Conservation (phyloP, 2,888 invertebrate genomes). For the Cerastis rubricosa region DNA sequence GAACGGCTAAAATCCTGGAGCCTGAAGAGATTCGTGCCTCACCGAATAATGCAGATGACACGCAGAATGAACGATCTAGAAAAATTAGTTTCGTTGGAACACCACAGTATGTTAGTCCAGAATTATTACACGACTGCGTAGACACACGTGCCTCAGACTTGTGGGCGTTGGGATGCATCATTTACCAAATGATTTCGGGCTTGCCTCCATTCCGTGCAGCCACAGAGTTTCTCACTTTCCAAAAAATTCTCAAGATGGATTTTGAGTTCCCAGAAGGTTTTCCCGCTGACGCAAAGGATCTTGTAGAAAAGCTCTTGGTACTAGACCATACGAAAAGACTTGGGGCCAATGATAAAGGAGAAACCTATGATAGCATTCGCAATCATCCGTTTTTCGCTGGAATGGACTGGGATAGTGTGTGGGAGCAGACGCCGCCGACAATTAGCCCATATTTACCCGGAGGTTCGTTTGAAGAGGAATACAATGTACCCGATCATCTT, state of each 20-base stretch:
- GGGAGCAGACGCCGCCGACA: constrained; percentile 94
- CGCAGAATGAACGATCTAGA: constrained; percentile 89
- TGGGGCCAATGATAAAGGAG: constrained; percentile 94
- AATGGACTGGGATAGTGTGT: constrained; percentile 95
- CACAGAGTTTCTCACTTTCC: constrained; percentile 98
- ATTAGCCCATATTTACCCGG: constrained; percentile 96
- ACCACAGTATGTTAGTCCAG: constrained; percentile 99
- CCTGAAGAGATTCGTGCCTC: constrained; percentile 79
- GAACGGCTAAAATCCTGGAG: constrained; percentile 96
- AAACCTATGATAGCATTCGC: constrained; percentile 95
- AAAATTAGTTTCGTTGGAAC: constrained; percentile 99
- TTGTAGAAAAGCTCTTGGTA: constrained; percentile 96
- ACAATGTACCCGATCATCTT: constrained; percentile 94
- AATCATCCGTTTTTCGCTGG: constrained; percentile 96
- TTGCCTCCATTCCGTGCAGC: constrained; percentile 97
- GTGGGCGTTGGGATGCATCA: constrained; percentile 99
- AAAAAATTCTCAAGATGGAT: constrained; percentile 97
- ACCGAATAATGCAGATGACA: constrained; percentile 75
- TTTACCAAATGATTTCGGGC: constrained; percentile 99
- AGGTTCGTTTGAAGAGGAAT: constrained; percentile 92
- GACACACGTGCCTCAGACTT: constrained; percentile 96
- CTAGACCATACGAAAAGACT: constrained; percentile 95
- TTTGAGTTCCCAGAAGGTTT: constrained; percentile 98
- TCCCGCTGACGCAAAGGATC: constrained; percentile 95
- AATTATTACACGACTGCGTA: constrained; percentile 95